Evolutionary conservation across 2,888 invertebrate genomes (phyloP).

Genomic region (Diadromus collaris): DNA sequence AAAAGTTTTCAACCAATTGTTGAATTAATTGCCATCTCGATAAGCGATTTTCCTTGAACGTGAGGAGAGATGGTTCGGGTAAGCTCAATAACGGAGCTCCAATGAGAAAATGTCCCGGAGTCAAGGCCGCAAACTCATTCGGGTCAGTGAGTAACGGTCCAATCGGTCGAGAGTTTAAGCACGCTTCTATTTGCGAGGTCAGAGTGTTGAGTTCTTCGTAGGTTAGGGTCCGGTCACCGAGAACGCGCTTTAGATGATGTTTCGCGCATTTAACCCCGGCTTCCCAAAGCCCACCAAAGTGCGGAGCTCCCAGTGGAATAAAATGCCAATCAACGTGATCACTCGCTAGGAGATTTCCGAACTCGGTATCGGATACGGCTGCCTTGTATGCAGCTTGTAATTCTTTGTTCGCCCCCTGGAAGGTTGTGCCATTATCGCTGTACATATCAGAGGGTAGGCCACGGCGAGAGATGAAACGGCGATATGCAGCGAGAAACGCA

Average conservation of each 20-base stretch:
- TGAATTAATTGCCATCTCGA: neutral
- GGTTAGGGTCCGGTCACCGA: too few species aligned
- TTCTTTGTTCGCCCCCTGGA: neutral
- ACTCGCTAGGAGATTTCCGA: neutral
- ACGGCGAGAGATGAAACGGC: too few species aligned
- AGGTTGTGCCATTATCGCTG: too few species aligned
- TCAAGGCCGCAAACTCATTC: conserved; percentile 21
- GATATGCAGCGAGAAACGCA: too few species aligned
- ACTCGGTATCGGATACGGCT: neutral
- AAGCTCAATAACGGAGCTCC: conserved; percentile 19
- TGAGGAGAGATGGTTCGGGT: conserved; percentile 35
- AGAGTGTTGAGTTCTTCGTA: conserved; percentile 19
- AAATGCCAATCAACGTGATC: neutral
- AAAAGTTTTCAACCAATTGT: neutral
- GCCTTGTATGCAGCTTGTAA: neutral
- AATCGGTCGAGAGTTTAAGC: conserved; percentile 58
- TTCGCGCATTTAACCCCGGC: too few species aligned
- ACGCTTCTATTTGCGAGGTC: conserved; percentile 45
- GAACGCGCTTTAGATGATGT: too few species aligned
- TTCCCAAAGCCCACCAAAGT: conserved; percentile 37
- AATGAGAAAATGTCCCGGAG: conserved; percentile 35
- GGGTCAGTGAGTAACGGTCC: conserved; percentile 46
- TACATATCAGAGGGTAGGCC: too few species aligned
- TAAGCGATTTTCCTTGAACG: neutral
- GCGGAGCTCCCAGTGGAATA: conserved; percentile 53